Conservation (phyloP, 30 jellyfish, hydroid and myxozoan genomes). For the Turritopsis rubra region DNA sequence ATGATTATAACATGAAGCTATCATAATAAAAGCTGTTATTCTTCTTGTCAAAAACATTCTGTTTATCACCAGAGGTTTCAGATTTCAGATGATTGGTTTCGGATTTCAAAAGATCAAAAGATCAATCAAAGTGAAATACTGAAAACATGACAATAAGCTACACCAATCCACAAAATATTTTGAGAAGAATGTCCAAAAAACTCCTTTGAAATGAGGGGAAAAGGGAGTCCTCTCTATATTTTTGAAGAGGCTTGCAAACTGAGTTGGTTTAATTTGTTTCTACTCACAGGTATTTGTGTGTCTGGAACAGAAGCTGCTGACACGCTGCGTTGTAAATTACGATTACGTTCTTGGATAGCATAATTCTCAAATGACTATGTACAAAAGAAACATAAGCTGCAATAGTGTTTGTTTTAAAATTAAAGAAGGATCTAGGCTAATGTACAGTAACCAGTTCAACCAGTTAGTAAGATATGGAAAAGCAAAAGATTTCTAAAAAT, state of each 20-base stretch:
- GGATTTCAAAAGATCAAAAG: neutral
- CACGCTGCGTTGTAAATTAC: neutral
- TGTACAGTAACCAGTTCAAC: neutral
- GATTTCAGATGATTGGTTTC: neutral
- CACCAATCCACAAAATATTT: no score
- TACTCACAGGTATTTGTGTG: neutral
- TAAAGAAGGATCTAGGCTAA: neutral
- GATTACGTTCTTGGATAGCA: slow-evolving; percentile 6
- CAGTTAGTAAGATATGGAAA: neutral
- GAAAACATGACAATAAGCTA: no score
- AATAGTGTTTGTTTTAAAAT: neutral
- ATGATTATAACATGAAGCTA: no score
- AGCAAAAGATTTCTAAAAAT: neutral
- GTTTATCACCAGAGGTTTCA: neutral
- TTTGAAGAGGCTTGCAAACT: no score
- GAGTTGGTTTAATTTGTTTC: neutral
- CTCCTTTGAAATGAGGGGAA: no score
- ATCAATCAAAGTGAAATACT: neutral
- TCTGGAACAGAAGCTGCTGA: neutral
- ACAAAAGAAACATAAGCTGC: neutral
- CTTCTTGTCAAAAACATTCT: no score
- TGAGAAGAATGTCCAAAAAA: no score
- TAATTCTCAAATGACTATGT: neutral
- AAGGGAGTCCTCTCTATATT: no score
- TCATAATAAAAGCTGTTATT: no score